Evolutionary conservation across 2,113 vertebrate species (phyloP).

Genomic region (Chunga burmeisteri): DNA sequence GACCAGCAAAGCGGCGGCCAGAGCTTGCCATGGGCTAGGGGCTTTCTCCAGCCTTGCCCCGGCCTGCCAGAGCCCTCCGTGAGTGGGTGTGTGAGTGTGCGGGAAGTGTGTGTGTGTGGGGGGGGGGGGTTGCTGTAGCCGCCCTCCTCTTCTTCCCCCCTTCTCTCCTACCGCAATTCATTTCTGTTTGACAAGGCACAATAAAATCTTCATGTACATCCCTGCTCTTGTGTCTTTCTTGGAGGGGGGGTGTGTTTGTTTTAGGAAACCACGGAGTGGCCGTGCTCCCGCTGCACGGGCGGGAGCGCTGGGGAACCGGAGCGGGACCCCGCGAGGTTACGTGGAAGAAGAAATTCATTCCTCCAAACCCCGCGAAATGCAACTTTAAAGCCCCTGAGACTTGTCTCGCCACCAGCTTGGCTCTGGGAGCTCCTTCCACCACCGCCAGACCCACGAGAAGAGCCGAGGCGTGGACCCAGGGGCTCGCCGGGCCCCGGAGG

Average conservation of each 20-base stretch:
- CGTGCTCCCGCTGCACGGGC: not conserved
- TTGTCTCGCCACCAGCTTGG: not conserved
- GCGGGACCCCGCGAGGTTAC: not conserved
- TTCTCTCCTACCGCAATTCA: not conserved
- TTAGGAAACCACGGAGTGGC: not conserved
- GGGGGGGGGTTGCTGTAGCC: not conserved
- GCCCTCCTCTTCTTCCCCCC: not conserved
- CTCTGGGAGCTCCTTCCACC: not conserved
- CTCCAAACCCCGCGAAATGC: not conserved
- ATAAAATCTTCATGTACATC: not conserved
- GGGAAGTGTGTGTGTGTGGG: no score
- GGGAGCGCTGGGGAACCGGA: not conserved
- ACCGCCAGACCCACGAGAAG: not conserved
- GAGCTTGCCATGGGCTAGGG: not conserved
- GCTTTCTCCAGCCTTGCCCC: not conserved
- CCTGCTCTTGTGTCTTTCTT: not conserved
- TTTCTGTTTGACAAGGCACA: conserved; percentile 6
- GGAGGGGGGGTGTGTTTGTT: not conserved
- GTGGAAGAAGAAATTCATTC: not conserved
- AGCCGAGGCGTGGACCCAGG: not conserved
- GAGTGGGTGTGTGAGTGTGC: no score
- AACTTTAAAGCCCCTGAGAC: not conserved
- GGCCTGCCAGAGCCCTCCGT: not conserved
- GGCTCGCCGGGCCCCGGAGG: not conserved
- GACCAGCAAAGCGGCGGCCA: not conserved